These are phyloP conservation scores for Cathartes aura DNA, from an alignment of 2,113 vertebrate species.

Conservation along the genomic window DNA sequence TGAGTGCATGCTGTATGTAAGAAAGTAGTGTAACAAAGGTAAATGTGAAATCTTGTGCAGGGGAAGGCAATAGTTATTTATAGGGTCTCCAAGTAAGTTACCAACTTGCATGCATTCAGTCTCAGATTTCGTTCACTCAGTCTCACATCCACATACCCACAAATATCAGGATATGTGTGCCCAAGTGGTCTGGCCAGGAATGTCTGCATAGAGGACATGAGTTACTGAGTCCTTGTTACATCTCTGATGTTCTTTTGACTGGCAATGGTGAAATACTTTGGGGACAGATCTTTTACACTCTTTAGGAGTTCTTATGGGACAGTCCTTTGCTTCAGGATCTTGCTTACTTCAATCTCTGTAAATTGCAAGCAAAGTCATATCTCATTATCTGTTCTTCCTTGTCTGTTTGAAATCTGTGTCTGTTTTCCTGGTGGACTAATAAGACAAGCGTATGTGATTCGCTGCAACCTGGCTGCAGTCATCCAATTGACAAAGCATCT, in stretches of 20 bases:
- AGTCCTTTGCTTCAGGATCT: background rate
- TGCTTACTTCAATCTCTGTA: background rate
- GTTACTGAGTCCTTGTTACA: background rate
- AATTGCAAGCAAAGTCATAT: rapidly evolving
- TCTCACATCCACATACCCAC: background rate
- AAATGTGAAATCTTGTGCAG: background rate
- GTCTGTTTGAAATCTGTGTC: background rate
- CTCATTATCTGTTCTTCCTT: background rate
- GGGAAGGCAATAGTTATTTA: background rate
- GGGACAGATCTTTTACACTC: background rate
- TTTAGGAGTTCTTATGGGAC: background rate
- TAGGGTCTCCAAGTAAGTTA: background rate
- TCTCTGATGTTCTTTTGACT: background rate
- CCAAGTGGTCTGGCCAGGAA: background rate
- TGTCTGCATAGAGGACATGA: no score
- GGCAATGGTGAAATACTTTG: background rate
- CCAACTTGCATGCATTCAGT: background rate
- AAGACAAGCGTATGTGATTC: background rate
- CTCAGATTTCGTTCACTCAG: background rate
- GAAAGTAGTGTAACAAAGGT: background rate
- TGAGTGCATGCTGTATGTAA: background rate
- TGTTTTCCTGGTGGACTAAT: background rate
- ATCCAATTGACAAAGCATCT: background rate
- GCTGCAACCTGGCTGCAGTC: background rate
- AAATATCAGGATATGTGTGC: background rate